Base-by-base conservation (phyloP, 2,888 invertebrate genomes). In the Lithosia quadra region DNA sequence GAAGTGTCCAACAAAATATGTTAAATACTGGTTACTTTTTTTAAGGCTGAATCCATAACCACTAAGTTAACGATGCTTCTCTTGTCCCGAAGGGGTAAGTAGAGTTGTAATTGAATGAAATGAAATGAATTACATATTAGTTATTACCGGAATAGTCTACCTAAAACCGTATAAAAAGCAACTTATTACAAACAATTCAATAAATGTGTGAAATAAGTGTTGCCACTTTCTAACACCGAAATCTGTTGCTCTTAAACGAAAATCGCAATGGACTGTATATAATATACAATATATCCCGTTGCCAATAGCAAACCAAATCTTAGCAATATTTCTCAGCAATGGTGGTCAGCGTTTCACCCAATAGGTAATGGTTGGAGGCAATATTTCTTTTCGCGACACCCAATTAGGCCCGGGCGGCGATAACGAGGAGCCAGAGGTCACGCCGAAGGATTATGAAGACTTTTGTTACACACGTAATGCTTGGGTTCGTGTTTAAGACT, bases 361-460 rank as follows among this genome's bases (percentile, higher is more conserved):
- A 74, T 80, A 77, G 74, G 73, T 74, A 78, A 75, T 70, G 71
- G 68, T 5, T 53, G 39, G 61, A 39, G 21, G 78, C 69, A 57
- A 81, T 79, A 82, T 82, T 84, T 84, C 81, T 83, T 78, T 81
- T 66, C 55, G 72, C 80, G 76, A 78, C 78, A 82, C 75, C 78
- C 77, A 81, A 81, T 81, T 78, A 80, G 80, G 77, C 72, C 62
- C 57, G 77, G 75, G 71, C 68, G 49, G 69, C 82, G 82, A 83
- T 86, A 86, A 86, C 83, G 81, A 85, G 83, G 82, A 83, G 85
- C 72, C 82, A 75, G 74, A 75, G 80, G 73, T 71, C 75, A 69
- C 15, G 61, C 33, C 66, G 39, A 28, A 67, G 79, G 79, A 76
- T 76, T 75, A 76, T 76, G 71, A 72, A 72, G 73, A 68, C 69